phyloP scores from a whole-genome alignment of 1,140 invertebrate genomes.

The Asobara japonica region DNA sequence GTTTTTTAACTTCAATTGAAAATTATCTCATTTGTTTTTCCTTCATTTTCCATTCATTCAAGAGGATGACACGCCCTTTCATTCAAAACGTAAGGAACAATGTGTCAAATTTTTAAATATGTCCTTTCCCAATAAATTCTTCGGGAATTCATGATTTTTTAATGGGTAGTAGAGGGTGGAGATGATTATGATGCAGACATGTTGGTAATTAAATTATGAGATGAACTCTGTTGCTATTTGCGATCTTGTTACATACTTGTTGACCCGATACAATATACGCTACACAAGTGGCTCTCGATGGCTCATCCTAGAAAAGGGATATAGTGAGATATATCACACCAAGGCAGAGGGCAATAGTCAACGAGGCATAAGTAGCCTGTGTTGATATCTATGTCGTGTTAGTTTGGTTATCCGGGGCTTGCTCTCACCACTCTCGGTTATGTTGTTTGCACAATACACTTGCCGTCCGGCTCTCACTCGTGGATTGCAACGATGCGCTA shows the following conservation, averaged over 20 bases:
- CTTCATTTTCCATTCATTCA: not conserved
- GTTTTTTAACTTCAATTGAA: not conserved
- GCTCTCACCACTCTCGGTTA: not conserved
- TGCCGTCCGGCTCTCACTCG: not conserved
- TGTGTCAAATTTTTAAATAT: not conserved
- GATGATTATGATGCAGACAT: not conserved
- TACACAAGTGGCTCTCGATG: not conserved
- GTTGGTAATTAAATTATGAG: not conserved
- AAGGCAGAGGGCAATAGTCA: slow-evolving; percentile 14
- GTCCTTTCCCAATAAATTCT: too few species aligned
- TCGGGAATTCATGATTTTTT: not conserved
- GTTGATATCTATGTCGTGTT: not conserved
- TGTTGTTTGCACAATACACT: slow-evolving; percentile 4
- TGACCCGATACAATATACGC: not conserved
- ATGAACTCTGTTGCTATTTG: not conserved
- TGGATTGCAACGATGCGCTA: not conserved
- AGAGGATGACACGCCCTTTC: slow-evolving; percentile 9
- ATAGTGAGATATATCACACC: not conserved
- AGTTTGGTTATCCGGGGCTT: slow-evolving; percentile 1
- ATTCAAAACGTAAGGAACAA: not conserved
- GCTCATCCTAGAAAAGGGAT: not conserved
- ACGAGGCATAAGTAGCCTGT: slow-evolving; percentile 13
- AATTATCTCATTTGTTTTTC: not conserved
- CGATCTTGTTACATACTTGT: slow-evolving; percentile 1
- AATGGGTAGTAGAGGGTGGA: not conserved